A percentile compares a stretch with the other conserved stretches of the same genome.
Evolutionary conservation across 2,113 vertebrate species (phyloP).

Genomic region (Oceanodroma tethys): DNA sequence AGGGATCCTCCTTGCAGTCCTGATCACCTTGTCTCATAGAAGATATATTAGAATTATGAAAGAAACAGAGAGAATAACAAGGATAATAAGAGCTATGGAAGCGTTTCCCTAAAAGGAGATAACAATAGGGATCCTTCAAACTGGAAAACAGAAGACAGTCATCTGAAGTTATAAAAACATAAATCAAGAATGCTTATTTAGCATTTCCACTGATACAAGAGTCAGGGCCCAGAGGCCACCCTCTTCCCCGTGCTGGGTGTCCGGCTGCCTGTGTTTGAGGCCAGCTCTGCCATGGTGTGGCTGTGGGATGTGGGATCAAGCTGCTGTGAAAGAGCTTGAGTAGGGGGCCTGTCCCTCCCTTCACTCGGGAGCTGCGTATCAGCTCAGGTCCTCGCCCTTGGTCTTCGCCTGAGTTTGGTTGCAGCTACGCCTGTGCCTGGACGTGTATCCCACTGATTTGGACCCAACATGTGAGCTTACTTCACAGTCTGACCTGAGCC

Average conservation of each 20-base stretch:
- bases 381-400: not conserved
- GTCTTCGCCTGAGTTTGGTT: fast-evolving
- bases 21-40: not conserved
- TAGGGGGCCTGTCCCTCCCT: not conserved
- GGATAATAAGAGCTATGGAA: not conserved
- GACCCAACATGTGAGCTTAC: not conserved
- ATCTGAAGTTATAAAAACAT: not conserved
- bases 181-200: not conserved
- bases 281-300: not conserved
- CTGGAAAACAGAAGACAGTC: not conserved
- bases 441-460: not conserved
- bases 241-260: not conserved
- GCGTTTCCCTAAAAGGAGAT: not conserved
- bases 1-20: not conserved
- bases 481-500: not conserved
- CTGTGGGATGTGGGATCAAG: not conserved
- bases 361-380: not conserved
- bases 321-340: not conserved
- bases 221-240: not conserved
- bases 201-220: not conserved
- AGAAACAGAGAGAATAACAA: not conserved
- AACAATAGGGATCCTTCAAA: not conserved
- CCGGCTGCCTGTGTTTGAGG: not conserved
- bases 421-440: not conserved
- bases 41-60: not conserved